Evolutionary conservation across 2,888 invertebrate species (phyloP).

Genomic region (Drosophila nr. perissopoda): DNA sequence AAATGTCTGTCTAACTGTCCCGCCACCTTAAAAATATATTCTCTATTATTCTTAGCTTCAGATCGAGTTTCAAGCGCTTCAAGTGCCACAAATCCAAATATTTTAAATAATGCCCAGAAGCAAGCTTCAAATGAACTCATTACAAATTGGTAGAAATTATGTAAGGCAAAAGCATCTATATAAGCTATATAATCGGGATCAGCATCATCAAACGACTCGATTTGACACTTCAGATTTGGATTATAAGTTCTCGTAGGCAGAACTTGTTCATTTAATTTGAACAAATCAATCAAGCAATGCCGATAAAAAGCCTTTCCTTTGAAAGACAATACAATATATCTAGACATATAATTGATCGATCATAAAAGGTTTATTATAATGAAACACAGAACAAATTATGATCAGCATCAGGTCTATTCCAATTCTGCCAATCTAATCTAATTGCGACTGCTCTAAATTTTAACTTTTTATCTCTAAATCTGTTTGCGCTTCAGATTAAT

Average conservation of each 20-base stretch:
- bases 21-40: too few species aligned
- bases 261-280: too few species aligned
- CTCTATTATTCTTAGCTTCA: background rate
- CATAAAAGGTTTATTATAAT: background rate
- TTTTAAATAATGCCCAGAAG: background rate
- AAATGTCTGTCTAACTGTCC: background rate
- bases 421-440: too few species aligned
- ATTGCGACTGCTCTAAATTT: accelerated
- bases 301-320: background rate
- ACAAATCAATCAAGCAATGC: background rate
- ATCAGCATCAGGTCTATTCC: too few species aligned
- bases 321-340: accelerated
- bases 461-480: background rate
- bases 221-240: background rate
- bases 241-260: background rate
- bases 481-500: background rate
- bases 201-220: background rate
- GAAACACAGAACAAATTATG: background rate
- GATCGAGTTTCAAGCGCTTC: background rate
- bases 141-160: background rate
- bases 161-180: background rate
- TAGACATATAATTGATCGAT: background rate
- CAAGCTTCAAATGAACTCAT: background rate
- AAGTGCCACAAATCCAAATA: background rate
- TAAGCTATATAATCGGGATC: background rate